Percentiles rank a stretch among this genome's conserved stretches.
Conservation (phyloP, 1,140 invertebrate species). For the Leptinotarsa undecemlineata region DNA sequence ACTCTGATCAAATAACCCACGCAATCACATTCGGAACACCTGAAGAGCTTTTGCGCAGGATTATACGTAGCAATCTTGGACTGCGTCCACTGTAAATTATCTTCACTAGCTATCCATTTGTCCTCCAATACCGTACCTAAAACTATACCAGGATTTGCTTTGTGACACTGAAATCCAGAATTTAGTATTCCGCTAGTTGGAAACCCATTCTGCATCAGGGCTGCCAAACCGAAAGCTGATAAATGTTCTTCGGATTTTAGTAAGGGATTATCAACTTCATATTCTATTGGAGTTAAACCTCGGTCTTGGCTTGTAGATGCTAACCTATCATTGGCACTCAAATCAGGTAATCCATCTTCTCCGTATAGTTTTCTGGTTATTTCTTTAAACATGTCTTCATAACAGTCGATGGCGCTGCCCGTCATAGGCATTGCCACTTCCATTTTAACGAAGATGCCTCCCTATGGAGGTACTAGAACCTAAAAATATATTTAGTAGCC, state of each 20-base stretch:
- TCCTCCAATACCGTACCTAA: constrained; percentile 61
- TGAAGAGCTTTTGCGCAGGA: constrained; percentile 71
- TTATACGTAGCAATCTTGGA: constrained; percentile 75
- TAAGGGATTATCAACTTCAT: constrained; percentile 57
- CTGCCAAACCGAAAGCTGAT: constrained; percentile 69
- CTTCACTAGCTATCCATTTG: constrained; percentile 71
- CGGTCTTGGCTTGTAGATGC: constrained; percentile 54
- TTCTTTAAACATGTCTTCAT: constrained; percentile 83
- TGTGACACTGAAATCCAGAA: constrained; percentile 59
- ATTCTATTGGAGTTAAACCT: constrained; percentile 54
- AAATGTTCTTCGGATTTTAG: constrained; percentile 69
- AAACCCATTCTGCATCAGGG: constrained; percentile 74
- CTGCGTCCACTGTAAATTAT: constrained; percentile 69
- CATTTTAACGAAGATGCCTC: constrained; percentile 39
- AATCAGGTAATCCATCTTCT: constrained; percentile 70
- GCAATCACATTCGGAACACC: constrained; percentile 77
- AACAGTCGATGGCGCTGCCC: constrained; percentile 63
- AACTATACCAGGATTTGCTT: constrained; percentile 49
- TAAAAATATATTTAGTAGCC: not conserved
- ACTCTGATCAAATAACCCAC: constrained; percentile 77
- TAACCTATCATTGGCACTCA: constrained; percentile 55
- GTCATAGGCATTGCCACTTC: constrained; percentile 59
- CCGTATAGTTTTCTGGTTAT: constrained; percentile 88
- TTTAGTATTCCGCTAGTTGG: constrained; percentile 63
- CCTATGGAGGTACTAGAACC: constrained; percentile 6